Evolutionary conservation across 2,888 invertebrate species (phyloP).

Genomic region (Melanchra persicariae): DNA sequence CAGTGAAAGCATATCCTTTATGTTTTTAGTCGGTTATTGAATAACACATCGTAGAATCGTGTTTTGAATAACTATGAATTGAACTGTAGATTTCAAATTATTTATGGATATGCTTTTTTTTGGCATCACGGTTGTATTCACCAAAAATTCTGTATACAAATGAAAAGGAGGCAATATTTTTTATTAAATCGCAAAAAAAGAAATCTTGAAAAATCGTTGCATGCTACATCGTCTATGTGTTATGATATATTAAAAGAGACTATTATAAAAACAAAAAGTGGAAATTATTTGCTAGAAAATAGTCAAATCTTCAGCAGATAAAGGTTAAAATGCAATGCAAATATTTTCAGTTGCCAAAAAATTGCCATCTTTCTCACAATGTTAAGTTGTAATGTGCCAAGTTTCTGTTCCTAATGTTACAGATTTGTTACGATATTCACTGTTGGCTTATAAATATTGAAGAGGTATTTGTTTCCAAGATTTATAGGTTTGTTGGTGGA

Average conservation of each 20-base stretch:
- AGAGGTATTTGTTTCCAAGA: conserved; percentile 36
- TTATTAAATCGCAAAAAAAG: too few species aligned
- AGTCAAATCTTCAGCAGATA: not conserved
- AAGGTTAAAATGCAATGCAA: not conserved
- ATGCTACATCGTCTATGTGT: too few species aligned
- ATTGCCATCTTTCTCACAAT: not conserved
- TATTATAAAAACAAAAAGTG: too few species aligned
- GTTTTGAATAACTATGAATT: conserved; percentile 13
- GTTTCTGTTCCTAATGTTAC: conserved; percentile 31
- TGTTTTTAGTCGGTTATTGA: conserved; percentile 5
- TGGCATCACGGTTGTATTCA: too few species aligned
- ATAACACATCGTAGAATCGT: not conserved
- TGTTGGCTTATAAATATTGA: conserved; percentile 55
- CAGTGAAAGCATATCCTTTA: not conserved
- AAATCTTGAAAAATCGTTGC: too few species aligned
- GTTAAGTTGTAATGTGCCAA: conserved; percentile 36
- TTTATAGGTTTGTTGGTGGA: conserved; percentile 48
- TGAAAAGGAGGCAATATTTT: too few species aligned
- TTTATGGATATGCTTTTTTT: too few species aligned
- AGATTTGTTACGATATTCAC: conserved; percentile 27
- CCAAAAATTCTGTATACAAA: too few species aligned
- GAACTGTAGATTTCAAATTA: too few species aligned
- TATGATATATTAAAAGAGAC: too few species aligned
- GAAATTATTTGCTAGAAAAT: not conserved
- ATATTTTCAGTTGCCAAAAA: not conserved